These are phyloP conservation scores for Lepilemur ruficaudatus DNA, from an alignment of 2,797 vertebrate genomes.

Conservation along the genomic window DNA sequence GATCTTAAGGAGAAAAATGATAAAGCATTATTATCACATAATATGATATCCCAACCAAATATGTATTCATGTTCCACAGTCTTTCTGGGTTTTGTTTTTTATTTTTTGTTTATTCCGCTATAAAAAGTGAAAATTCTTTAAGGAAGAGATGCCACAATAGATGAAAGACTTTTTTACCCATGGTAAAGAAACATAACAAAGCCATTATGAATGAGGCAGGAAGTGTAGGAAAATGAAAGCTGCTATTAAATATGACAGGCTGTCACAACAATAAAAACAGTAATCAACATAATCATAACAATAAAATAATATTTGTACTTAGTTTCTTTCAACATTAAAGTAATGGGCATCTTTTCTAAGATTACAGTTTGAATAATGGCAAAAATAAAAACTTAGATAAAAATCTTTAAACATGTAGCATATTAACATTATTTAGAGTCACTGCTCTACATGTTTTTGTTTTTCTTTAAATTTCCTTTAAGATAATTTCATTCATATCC, in stretches of 20 bases:
- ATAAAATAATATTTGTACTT: conserved; percentile 56
- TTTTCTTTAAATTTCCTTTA: conserved; percentile 14
- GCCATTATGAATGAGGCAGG: background rate
- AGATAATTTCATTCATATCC: background rate
- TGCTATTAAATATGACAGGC: conserved; percentile 58
- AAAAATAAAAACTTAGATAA: conserved; percentile 27
- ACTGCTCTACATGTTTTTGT: background rate
- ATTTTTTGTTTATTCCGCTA: background rate
- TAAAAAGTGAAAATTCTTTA: conserved; percentile 1
- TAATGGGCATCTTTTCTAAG: conserved; percentile 39
- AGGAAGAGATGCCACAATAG: background rate
- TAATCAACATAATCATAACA: conserved; percentile 18
- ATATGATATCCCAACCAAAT: background rate
- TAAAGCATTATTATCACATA: background rate
- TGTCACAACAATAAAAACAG: conserved; percentile 33
- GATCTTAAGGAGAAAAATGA: conserved; percentile 33
- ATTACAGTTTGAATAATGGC: background rate
- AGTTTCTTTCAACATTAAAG: conserved; percentile 62
- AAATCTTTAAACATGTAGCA: background rate
- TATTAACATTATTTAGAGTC: background rate
- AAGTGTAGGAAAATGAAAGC: conserved; percentile 47
- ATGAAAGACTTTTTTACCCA: conserved; percentile 33
- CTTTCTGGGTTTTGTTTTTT: background rate
- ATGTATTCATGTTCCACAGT: background rate
- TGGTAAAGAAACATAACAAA: conserved; percentile 40